These are phyloP conservation scores for Pyrgilauda ruficollis DNA, from an alignment of 2,113 vertebrate species.

Conservation along the genomic window DNA sequence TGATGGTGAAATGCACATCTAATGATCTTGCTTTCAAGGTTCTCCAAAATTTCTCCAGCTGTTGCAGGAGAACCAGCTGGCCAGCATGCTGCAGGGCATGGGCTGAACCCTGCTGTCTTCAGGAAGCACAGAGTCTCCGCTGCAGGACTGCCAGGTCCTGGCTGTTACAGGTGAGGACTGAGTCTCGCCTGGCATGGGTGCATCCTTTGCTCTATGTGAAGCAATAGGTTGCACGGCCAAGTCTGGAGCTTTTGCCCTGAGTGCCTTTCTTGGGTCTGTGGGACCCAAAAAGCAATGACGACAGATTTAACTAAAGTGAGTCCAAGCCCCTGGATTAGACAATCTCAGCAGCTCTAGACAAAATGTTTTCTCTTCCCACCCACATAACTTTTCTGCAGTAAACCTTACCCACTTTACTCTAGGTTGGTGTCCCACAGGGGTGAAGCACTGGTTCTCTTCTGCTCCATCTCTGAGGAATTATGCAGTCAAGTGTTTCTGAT, in stretches of 20 bases:
- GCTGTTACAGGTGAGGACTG: not conserved
- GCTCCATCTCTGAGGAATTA: not conserved
- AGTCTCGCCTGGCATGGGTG: accelerated
- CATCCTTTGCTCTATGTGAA: accelerated
- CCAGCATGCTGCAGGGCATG: accelerated
- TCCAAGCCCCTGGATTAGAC: not conserved
- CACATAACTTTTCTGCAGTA: not conserved
- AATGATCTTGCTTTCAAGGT: not conserved
- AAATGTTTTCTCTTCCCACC: not conserved
- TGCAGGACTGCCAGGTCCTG: not conserved
- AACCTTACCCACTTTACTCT: not conserved
- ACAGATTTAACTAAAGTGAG: not conserved
- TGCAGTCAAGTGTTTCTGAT: not conserved
- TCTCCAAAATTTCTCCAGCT: not conserved
- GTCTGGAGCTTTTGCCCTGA: not conserved
- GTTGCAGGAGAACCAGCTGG: not conserved
- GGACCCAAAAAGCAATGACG: not conserved
- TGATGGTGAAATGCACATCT: not conserved
- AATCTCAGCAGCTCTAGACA: not conserved
- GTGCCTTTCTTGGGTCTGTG: not conserved
- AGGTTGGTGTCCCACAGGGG: not conserved
- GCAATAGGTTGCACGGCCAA: not conserved
- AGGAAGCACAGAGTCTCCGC: not conserved
- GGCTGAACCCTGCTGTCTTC: not conserved
- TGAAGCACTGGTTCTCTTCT: not conserved